phyloP scores from a whole-genome alignment of 2,888 invertebrate species.

The Oscheius sp. region DNA sequence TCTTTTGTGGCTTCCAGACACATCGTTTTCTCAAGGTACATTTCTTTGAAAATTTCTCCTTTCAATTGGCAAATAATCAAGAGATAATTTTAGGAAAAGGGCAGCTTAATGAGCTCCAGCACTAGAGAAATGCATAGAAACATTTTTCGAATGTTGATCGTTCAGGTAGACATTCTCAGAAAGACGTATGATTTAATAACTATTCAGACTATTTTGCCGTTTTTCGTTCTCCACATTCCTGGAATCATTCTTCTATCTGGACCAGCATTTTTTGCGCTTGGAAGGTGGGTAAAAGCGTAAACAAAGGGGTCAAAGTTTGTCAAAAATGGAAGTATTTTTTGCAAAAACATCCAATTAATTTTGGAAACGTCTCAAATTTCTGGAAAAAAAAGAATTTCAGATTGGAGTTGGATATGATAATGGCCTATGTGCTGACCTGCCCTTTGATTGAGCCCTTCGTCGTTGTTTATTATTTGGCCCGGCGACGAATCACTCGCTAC shows the following conservation, averaged over 20 bases:
- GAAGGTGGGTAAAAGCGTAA: background rate
- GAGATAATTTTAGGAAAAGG: background rate
- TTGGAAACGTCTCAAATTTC: background rate
- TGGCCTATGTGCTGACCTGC: background rate
- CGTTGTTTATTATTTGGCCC: background rate
- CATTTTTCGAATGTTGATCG: background rate
- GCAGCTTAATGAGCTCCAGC: background rate
- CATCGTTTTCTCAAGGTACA: background rate
- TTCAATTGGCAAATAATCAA: background rate
- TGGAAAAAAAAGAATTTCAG: background rate
- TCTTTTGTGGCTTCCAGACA: background rate
- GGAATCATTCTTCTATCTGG: constrained; percentile 1
- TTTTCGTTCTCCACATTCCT: background rate
- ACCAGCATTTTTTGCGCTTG: background rate
- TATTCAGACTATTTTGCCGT: background rate
- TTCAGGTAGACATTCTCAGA: background rate
- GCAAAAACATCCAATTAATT: background rate
- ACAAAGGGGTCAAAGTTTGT: background rate
- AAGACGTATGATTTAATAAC: background rate
- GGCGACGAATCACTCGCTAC: background rate
- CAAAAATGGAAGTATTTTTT: no score
- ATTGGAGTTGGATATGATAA: background rate
- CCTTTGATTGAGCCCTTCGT: constrained; percentile 1
- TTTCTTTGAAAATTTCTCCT: background rate
- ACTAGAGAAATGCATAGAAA: background rate